These are phyloP conservation scores for Garrulus glandarius DNA, from an alignment of 2,797 vertebrate genomes.

Conservation along the genomic window DNA sequence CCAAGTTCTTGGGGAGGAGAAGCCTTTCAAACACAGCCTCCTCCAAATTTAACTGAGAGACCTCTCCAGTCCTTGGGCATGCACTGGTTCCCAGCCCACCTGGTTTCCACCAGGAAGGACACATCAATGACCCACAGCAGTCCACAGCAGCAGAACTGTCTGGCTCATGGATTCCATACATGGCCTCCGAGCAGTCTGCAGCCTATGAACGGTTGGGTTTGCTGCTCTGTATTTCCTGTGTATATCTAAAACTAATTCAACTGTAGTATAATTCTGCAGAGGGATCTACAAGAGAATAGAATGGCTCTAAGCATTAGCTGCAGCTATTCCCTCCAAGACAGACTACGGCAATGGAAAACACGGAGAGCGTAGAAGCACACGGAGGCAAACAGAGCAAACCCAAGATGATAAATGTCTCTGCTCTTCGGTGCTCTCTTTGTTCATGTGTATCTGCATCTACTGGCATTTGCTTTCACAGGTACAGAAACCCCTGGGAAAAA, in stretches of 20 bases:
- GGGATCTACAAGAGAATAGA: background rate
- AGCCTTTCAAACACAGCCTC: background rate
- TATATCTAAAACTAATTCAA: background rate
- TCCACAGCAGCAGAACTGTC: background rate
- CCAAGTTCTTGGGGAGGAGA: background rate
- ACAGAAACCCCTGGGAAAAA: background rate
- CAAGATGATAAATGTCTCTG: background rate
- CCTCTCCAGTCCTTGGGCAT: background rate
- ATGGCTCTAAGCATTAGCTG: background rate
- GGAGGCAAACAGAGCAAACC: background rate
- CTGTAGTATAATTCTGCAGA: background rate
- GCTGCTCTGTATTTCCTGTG: background rate
- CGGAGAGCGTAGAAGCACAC: background rate
- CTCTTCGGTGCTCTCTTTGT: background rate
- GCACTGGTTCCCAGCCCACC: background rate
- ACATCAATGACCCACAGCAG: fast-evolving
- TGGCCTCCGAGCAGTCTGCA: fast-evolving
- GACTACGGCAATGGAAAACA: background rate
- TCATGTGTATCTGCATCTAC: background rate
- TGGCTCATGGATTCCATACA: fast-evolving
- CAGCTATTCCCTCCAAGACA: background rate
- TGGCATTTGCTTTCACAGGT: background rate
- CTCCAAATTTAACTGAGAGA: background rate
- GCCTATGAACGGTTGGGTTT: fast-evolving
- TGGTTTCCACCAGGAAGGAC: background rate